Evolutionary conservation across 2,797 vertebrate genomes (phyloP).

Genomic region (Gymnoscopelus microlampas): DNA sequence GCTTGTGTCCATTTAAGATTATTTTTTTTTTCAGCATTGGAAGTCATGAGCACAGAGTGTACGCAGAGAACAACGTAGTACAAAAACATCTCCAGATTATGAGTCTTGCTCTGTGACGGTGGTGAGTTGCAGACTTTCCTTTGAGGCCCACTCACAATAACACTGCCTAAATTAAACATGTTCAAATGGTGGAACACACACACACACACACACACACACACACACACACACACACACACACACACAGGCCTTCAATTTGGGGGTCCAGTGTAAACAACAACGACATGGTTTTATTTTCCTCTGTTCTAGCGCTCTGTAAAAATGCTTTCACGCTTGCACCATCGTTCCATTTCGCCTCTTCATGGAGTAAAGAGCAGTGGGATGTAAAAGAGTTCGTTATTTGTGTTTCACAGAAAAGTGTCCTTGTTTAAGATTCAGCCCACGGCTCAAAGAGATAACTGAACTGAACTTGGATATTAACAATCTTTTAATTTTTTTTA

Average conservation of each 20-base stretch:
- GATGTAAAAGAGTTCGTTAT: slow-evolving; percentile 8
- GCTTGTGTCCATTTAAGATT: no score
- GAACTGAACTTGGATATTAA: background rate
- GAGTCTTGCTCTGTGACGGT: slow-evolving; percentile 44
- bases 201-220: slow-evolving; percentile 23
- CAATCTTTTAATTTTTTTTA: slow-evolving; percentile 10
- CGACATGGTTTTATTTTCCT: slow-evolving; percentile 64
- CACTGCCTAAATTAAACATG: slow-evolving; percentile 48
- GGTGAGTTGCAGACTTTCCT: slow-evolving; percentile 52
- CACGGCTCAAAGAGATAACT: background rate
- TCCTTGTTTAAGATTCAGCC: background rate
- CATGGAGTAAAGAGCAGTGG: background rate
- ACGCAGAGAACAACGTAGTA: slow-evolving; percentile 20
- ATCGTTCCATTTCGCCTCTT: slow-evolving; percentile 36
- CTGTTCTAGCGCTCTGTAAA: slow-evolving; percentile 37
- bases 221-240: slow-evolving; percentile 29
- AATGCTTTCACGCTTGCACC: slow-evolving; percentile 31
- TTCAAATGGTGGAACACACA: slow-evolving; percentile 54
- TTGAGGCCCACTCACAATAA: slow-evolving; percentile 55
- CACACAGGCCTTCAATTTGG: slow-evolving; percentile 35
- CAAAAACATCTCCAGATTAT: slow-evolving; percentile 10
- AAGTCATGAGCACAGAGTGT: background rate
- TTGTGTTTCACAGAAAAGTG: slow-evolving; percentile 11
- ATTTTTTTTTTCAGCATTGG: no score
- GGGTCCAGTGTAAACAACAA: slow-evolving; percentile 60